Evolutionary conservation across 1,140 invertebrate genomes (phyloP), one percentile per base, ranked within the genome.

Genomic region (Cotesia glomerata): DNA sequence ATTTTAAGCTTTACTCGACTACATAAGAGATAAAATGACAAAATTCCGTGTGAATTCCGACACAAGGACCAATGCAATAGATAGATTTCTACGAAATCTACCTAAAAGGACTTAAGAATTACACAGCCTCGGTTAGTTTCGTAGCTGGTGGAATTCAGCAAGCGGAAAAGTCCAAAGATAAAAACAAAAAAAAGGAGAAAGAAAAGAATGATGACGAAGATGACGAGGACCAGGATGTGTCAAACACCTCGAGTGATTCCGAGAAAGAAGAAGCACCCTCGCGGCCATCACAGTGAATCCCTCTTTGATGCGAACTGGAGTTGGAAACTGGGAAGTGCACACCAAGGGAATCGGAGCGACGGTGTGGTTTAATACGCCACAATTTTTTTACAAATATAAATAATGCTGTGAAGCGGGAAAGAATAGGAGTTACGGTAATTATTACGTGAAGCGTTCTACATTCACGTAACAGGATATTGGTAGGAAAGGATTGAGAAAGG

Each of bases 331-430:
- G 97, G 97, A 98, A 84, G 94, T 92, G 77, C 94, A 98, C 82
- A 98, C 97, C 0, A 96, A 95, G 87, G 97, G 97, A 59, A 98
- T 99, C 82, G 97, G 97, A 26, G 94, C 95, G n/a, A n/a, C n/a
- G n/a, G n/a, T n/a, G n/a, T n/a, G n/a, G n/a, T n/a, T n/a, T n/a
- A n/a, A n/a, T n/a, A n/a, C n/a, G n/a, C n/a, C n/a, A n/a, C n/a
- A n/a, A n/a, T n/a, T n/a, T n/a, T n/a, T n/a, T n/a, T n/a, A n/a
- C n/a, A n/a, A n/a, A n/a, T n/a, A n/a, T n/a, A n/a, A n/a, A n/a
- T n/a, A n/a, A n/a, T n/a, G n/a, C n/a, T n/a, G n/a, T n/a, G n/a
- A n/a, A n/a, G n/a, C n/a, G n/a, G n/a, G n/a, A n/a, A n/a, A n/a
- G n/a, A n/a, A n/a, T n/a, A n/a, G n/a, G n/a, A n/a, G n/a, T n/a